phyloP scores from a whole-genome alignment of 2,797 vertebrate species.

The Craterocephalus amniculus region DNA sequence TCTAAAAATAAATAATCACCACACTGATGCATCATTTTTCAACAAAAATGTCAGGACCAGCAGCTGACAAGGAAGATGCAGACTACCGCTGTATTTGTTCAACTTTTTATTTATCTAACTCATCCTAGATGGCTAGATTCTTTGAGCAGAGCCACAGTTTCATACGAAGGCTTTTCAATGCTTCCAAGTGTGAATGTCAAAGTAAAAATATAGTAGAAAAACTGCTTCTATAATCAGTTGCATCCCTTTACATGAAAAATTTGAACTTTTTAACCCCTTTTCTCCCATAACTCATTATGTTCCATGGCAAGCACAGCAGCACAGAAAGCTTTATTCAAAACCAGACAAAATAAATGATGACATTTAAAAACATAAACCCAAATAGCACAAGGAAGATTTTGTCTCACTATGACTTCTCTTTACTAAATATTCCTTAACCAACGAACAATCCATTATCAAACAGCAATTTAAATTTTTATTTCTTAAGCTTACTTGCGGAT shows the following conservation, averaged over 20 bases:
- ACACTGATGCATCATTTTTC: no score
- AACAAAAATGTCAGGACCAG: no score
- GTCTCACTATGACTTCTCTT: not conserved
- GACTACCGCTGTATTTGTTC: not conserved
- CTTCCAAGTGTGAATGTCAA: slow-evolving; percentile 4
- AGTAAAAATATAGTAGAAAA: not conserved
- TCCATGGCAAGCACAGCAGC: not conserved
- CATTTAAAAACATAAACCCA: not conserved
- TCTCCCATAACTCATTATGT: not conserved
- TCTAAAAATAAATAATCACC: no score
- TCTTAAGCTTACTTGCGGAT: not conserved
- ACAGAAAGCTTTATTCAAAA: slow-evolving; percentile 1
- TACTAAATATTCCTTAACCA: not conserved
- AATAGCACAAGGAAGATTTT: not conserved
- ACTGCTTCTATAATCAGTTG: not conserved
- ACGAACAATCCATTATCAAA: not conserved
- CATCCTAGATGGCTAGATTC: not conserved
- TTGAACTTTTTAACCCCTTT: not conserved
- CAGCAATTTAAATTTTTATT: not conserved
- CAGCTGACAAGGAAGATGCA: no score
- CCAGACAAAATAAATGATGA: not conserved
- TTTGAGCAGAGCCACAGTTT: not conserved
- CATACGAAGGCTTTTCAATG: not conserved
- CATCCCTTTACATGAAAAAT: not conserved
- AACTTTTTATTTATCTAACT: not conserved